These are phyloP conservation scores for Mixornis gularis DNA, from an alignment of 2,113 vertebrate species.

Conservation along the genomic window DNA sequence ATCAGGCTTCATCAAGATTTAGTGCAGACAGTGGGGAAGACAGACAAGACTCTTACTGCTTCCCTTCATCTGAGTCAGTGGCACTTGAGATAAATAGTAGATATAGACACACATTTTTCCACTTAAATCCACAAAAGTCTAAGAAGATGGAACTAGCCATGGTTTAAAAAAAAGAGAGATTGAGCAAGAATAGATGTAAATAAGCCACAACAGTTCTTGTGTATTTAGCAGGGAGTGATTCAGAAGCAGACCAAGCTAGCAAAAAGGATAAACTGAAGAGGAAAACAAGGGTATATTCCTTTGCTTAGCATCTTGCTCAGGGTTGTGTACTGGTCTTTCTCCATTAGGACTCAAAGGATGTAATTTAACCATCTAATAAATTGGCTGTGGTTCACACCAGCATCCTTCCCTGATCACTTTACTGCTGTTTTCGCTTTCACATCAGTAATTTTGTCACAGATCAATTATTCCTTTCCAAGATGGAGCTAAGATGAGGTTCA, in stretches of 20 bases:
- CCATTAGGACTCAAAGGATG: neutral
- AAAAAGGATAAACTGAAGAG: neutral
- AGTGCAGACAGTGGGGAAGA: neutral
- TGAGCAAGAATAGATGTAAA: fast-evolving
- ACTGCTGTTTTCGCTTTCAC: neutral
- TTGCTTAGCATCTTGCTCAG: neutral
- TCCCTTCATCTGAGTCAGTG: neutral
- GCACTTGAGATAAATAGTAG: neutral
- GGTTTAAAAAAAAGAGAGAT: neutral
- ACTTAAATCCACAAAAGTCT: neutral
- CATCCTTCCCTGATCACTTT: neutral
- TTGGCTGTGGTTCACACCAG: fast-evolving
- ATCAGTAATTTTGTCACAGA: neutral
- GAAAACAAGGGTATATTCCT: neutral
- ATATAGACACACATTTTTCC: neutral
- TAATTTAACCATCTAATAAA: neutral
- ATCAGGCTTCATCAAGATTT: neutral
- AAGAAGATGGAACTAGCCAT: neutral
- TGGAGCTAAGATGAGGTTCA: neutral
- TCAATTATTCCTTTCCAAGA: neutral
- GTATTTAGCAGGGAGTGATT: fast-evolving
- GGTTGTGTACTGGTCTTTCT: neutral
- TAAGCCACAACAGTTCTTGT: fast-evolving
- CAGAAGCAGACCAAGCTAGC: neutral
- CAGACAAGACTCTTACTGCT: neutral